Evolutionary conservation across 2,113 vertebrate genomes (phyloP).

Genomic region (Centropristis striata): DNA sequence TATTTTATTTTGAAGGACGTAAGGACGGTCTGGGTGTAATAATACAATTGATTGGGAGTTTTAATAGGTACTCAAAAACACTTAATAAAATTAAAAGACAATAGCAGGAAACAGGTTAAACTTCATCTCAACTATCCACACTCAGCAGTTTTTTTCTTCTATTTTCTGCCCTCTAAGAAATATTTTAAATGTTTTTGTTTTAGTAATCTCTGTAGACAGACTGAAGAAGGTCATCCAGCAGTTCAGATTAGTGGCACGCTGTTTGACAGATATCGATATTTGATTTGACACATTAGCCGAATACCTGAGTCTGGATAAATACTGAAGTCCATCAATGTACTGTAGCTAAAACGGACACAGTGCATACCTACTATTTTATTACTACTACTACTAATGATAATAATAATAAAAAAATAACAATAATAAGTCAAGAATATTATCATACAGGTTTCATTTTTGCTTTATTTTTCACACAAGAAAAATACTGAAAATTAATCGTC

Average conservation of each 20-base stretch:
- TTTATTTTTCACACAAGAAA: background rate
- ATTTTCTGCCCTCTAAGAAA: constrained; percentile 3
- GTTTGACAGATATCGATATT: constrained; percentile 23
- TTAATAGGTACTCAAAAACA: no score
- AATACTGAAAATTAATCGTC: background rate
- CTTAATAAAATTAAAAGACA: no score
- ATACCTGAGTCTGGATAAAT: background rate
- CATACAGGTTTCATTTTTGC: background rate
- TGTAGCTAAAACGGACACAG: no score
- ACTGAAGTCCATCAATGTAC: background rate
- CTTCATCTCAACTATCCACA: constrained; percentile 2
- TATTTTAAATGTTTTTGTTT: background rate
- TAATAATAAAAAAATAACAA: background rate
- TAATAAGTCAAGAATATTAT: no score
- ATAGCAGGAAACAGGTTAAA: no score
- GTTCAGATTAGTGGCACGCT: background rate
- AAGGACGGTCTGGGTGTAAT: no score
- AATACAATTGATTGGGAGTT: no score
- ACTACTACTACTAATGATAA: no score
- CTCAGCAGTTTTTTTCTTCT: background rate
- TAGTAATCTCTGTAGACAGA: constrained; percentile 5
- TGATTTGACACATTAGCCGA: constrained; percentile 2
- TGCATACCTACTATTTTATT: no score
- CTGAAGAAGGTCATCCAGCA: constrained; percentile 4
- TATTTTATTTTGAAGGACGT: no score